Percentiles rank a stretch among this genome's conserved stretches.
Conservation (phyloP, 2,797 vertebrate species). For the Selene dorsalis region DNA sequence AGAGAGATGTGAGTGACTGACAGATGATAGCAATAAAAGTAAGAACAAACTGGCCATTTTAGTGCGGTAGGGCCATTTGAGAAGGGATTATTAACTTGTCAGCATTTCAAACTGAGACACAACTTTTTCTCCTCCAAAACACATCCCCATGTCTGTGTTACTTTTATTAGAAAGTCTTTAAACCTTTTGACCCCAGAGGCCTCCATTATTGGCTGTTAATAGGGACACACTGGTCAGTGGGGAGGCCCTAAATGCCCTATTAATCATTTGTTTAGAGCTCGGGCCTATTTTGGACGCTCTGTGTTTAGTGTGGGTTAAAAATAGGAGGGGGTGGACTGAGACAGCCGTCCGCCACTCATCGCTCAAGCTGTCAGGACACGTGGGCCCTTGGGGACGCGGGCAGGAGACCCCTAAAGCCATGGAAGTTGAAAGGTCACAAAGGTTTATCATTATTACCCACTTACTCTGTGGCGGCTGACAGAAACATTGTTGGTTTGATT, state of each 20-base stretch:
- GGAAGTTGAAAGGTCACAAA: constrained; percentile 77
- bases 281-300: constrained; percentile 87
- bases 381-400: constrained; percentile 72
- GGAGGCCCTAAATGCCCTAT: constrained; percentile 87
- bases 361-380: constrained; percentile 79
- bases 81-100: constrained; percentile 96
- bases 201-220: constrained; percentile 92
- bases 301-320: constrained; percentile 95
- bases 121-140: constrained; percentile 83
- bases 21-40: constrained; percentile 84
- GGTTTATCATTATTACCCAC: constrained; percentile 78
- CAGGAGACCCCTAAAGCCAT: constrained; percentile 74
- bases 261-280: constrained; percentile 90
- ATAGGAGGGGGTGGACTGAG: constrained; percentile 85
- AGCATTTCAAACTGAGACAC: constrained; percentile 90
- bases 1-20: constrained; percentile 79
- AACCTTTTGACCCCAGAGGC: constrained; percentile 89
- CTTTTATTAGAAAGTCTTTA: constrained; percentile 94
- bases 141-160: constrained; percentile 86
- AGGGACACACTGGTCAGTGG: constrained; percentile 89
- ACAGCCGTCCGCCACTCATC: constrained; percentile 80
- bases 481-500: constrained; percentile 37
- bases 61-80: constrained; percentile 85
- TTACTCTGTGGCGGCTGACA: constrained; percentile 57
- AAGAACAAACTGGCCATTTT: constrained; percentile 84